Conservation (phyloP, 2,888 invertebrate genomes). For the Epiperipatus broadwayi region DNA sequence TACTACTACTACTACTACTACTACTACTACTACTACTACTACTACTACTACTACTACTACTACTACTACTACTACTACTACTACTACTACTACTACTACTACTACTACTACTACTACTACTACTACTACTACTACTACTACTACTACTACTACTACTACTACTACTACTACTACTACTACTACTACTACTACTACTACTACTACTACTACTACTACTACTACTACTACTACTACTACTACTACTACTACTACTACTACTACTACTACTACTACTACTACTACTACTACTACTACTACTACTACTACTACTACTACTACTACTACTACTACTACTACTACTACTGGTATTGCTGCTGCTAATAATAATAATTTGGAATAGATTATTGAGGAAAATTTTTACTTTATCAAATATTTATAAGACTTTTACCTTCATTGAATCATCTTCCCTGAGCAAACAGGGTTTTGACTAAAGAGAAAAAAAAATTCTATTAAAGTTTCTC, state of each 20-base stretch:
- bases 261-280: conserved; percentile 9
- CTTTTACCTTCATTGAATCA: too few relatives aligned
- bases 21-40: conserved; percentile 16
- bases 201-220: conserved; percentile 13
- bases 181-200: conserved; percentile 13
- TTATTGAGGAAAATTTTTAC: too few relatives aligned
- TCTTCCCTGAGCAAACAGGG: too few relatives aligned
- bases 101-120: conserved; percentile 14
- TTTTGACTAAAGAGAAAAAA: too few relatives aligned
- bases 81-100: conserved; percentile 16
- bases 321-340: conserved; percentile 14
- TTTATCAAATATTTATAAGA: too few relatives aligned
- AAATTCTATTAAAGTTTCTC: too few relatives aligned
- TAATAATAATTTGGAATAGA: too few relatives aligned
- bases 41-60: conserved; percentile 16
- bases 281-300: conserved; percentile 10
- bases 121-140: conserved; percentile 12
- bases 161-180: conserved; percentile 14
- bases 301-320: conserved; percentile 14
- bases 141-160: conserved; percentile 13
- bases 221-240: conserved; percentile 14
- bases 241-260: conserved; percentile 11
- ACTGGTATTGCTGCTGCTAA: too few relatives aligned
- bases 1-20: conserved; percentile 16
- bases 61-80: conserved; percentile 16